phyloP scores from a whole-genome alignment of 2,797 vertebrate species.

The Channa striata region DNA sequence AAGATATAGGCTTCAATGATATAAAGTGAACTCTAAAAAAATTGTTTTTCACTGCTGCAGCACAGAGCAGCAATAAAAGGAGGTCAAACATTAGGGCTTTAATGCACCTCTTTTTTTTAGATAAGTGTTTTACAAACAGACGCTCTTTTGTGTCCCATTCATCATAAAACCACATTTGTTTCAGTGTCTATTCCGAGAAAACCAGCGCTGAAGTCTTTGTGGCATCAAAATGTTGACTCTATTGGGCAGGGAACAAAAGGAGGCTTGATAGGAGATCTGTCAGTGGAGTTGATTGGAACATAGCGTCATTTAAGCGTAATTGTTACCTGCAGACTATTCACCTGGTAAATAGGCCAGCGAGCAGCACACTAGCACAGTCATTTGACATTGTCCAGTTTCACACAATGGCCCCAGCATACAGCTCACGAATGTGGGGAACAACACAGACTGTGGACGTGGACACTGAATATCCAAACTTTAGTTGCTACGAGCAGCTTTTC shows the following conservation, averaged over 20 bases:
- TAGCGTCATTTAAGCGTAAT: constrained; percentile 68
- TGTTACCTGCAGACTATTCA: constrained; percentile 76
- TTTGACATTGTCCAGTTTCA: constrained; percentile 29
- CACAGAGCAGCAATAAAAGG: background rate
- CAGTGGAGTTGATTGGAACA: constrained; percentile 57
- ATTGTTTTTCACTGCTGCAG: background rate
- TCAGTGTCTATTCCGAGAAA: constrained; percentile 25
- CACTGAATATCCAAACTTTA: background rate
- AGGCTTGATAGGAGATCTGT: constrained; percentile 67
- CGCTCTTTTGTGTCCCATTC: constrained; percentile 43
- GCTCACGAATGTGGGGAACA: background rate
- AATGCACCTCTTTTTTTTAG: constrained; percentile 27
- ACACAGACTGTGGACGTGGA: background rate
- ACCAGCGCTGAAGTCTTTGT: constrained; percentile 20
- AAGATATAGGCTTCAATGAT: constrained; percentile 17
- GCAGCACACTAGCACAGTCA: constrained; percentile 52
- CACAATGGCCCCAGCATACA: constrained; percentile 24
- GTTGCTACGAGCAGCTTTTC: background rate
- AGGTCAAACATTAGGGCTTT: constrained; percentile 31
- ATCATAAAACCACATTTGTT: constrained; percentile 17
- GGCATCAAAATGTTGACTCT: constrained; percentile 63
- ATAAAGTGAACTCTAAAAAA: constrained; percentile 10
- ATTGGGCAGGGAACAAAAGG: constrained; percentile 41
- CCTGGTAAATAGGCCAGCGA: constrained; percentile 66
- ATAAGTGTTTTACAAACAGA: constrained; percentile 53